Evolutionary conservation across 2,888 invertebrate species (phyloP), one percentile per base, ranked within the genome.

Genomic region (Brachypalpus laphriformis): DNA sequence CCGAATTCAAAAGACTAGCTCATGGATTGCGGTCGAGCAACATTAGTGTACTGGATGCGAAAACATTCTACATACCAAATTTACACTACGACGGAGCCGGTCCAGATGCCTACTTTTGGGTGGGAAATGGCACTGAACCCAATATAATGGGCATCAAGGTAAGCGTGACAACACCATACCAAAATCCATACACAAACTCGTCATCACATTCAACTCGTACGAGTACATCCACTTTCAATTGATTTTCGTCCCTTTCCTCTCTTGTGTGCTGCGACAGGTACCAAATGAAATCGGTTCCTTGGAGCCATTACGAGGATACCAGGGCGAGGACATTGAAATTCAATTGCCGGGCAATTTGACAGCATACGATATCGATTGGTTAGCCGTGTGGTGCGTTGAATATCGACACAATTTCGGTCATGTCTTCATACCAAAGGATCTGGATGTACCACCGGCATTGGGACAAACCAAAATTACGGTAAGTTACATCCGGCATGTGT

Each of bases 41-140:
- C 92, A 96, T 98, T 89, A 97, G 96, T 90, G 96, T 98, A 11
- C 92, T 98, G 74, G 98, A 98, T 91, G 97, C 97, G 40, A 97
- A 97, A 92, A 98, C 98, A 0, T 96, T 98, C 92, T 96, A 96
- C 92, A 97, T 98, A 87, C 97, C 98, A 6, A 97, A 98, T 92
- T 93, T 98, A 88, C 97, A 97, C 89, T 98, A 98, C 90, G 98
- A 98, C 89, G 98, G 98, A 31, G 96, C 95, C 1, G 98, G 97
- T 0, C 97, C 97, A 0, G 98, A 98, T 90, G 97, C 98, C 0
- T 98, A 97, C 92, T 98, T 98, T 92, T 97, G 97, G 96, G 97
- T 97, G n/a, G 98, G 98, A 14, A 97, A 95, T 88, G 98, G 97
- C 3, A 93, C 95, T 0, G 96, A 96, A 87, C 97, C 97, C 0